phyloP scores from a whole-genome alignment of 1,140 invertebrate species.

The Cephus cinctus region DNA sequence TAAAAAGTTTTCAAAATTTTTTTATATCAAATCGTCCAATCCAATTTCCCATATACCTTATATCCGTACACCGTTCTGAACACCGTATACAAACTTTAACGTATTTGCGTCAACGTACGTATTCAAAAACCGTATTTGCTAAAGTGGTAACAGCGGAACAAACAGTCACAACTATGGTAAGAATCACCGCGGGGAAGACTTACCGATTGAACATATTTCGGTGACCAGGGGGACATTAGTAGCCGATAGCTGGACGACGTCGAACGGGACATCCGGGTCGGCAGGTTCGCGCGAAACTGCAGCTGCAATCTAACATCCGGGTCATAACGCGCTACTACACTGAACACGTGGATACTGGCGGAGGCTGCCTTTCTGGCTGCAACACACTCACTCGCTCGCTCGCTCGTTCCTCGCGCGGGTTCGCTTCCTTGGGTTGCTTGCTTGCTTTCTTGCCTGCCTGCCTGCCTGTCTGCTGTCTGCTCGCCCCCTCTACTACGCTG shows the following conservation, averaged over 20 bases:
- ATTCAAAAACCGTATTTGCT: too few relatives aligned
- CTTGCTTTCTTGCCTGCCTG: conserved; percentile 23
- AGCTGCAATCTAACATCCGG: conserved; percentile 58
- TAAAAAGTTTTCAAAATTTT: too few relatives aligned
- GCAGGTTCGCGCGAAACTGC: conserved; percentile 55
- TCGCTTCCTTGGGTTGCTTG: not conserved
- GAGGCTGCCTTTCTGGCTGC: conserved; percentile 45
- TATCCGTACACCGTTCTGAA: too few relatives aligned
- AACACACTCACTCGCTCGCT: conserved; percentile 26
- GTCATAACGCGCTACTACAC: conserved; percentile 58
- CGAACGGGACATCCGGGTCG: conserved; percentile 53
- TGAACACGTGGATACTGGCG: conserved; percentile 57
- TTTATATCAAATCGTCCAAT: too few relatives aligned
- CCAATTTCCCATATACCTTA: too few relatives aligned
- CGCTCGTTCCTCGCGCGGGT: conserved; percentile 15
- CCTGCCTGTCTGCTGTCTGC: conserved; percentile 14
- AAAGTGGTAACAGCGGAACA: too few relatives aligned
- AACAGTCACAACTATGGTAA: too few relatives aligned
- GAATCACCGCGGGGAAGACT: conserved; percentile 37
- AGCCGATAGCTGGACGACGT: conserved; percentile 43
- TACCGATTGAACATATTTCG: conserved; percentile 59
- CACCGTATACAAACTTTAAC: too few relatives aligned
- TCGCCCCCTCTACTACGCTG: conserved; percentile 18
- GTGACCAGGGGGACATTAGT: conserved; percentile 51
- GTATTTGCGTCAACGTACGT: too few relatives aligned